Conservation (phyloP, 2,888 invertebrate genomes). For the Entomobrya proxima region DNA sequence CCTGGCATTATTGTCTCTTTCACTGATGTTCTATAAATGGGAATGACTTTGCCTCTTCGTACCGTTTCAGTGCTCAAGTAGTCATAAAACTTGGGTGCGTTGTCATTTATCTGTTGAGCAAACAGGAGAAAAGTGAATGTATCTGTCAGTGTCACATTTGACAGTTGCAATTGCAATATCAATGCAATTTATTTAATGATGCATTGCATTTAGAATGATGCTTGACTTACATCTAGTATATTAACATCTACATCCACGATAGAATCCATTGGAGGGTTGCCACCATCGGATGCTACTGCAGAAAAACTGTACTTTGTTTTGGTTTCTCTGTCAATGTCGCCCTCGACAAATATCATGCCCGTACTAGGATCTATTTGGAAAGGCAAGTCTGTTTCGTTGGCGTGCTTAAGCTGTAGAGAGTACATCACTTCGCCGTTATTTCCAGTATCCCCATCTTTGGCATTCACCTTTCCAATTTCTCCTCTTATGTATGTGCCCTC, state of each 20-base stretch:
- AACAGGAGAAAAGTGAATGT: conserved; percentile 19
- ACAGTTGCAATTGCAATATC: background rate
- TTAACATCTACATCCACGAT: conserved; percentile 84
- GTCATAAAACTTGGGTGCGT: conserved; percentile 77
- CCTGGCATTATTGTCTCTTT: conserved; percentile 87
- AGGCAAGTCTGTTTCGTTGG: conserved; percentile 78
- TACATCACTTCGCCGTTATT: conserved; percentile 88
- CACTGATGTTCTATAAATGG: conserved; percentile 86
- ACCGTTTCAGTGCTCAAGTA: conserved; percentile 70
- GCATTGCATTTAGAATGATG: background rate
- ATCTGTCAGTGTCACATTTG: conserved; percentile 2
- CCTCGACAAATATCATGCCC: conserved; percentile 85
- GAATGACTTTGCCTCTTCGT: conserved; percentile 78
- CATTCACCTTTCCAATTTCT: conserved; percentile 86
- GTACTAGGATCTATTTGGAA: conserved; percentile 85
- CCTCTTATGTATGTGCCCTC: conserved; percentile 87
- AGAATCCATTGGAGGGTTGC: conserved; percentile 83
- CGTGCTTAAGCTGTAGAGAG: conserved; percentile 79
- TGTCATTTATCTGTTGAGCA: conserved; percentile 82
- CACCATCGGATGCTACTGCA: conserved; percentile 86
- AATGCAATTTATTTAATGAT: background rate
- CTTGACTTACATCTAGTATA: conserved; percentile 82
- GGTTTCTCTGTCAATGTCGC: conserved; percentile 87
- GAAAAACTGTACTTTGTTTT: conserved; percentile 84
- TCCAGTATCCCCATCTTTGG: conserved; percentile 88